Conservation (phyloP, 1,140 invertebrate species). For the Contarinia nasturtii region DNA sequence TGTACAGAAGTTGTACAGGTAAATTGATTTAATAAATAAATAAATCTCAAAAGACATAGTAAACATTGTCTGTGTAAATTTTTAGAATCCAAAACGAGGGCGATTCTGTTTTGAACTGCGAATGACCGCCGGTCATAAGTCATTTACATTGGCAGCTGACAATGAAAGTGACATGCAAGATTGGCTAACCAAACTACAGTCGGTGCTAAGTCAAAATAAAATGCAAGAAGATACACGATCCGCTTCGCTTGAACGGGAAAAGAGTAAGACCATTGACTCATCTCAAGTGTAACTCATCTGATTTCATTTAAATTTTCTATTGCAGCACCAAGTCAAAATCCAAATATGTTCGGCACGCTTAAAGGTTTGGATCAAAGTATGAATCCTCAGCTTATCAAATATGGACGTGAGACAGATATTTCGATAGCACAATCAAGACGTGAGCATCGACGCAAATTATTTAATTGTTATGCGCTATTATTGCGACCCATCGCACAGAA, state of each 20-base stretch:
- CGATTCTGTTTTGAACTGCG: slow-evolving; percentile 72
- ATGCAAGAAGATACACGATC: slow-evolving; percentile 47
- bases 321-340: slow-evolving; percentile 28
- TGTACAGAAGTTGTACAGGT: slow-evolving; percentile 73
- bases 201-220: slow-evolving; percentile 56
- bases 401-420: slow-evolving; percentile 73
- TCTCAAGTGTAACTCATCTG: slow-evolving; percentile 8
- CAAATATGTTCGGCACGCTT: slow-evolving; percentile 45
- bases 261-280: background rate
- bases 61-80: too few relatives aligned
- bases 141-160: slow-evolving; percentile 70
- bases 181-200: slow-evolving; percentile 56
- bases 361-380: slow-evolving; percentile 75
- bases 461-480: slow-evolving; percentile 30
- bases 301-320: slow-evolving; percentile 25
- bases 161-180: slow-evolving; percentile 67
- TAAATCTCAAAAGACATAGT: too few relatives aligned
- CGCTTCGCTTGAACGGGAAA: slow-evolving; percentile 39
- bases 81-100: slow-evolving; percentile 66
- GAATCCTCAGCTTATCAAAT: slow-evolving; percentile 77
- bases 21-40: too few relatives aligned
- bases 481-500: slow-evolving; percentile 33
- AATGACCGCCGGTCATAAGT: slow-evolving; percentile 64
- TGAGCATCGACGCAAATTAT: slow-evolving; percentile 52
- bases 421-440: slow-evolving; percentile 60